Conservation (phyloP, 2,797 vertebrate species). For the Amblyraja radiata region DNA sequence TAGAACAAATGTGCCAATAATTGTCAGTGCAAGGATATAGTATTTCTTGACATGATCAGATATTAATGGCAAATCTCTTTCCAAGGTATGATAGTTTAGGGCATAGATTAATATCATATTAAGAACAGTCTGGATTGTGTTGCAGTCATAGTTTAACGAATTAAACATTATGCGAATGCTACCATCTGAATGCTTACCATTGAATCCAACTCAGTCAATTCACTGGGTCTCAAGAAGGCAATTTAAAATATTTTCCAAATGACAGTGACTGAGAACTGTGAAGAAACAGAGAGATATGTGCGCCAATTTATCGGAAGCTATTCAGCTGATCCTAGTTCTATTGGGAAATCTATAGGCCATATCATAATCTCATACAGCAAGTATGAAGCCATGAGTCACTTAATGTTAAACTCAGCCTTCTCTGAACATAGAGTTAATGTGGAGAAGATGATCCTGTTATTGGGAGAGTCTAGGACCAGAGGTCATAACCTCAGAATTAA, state of each 20-base stretch:
- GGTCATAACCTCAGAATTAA: no score
- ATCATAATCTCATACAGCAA: no score
- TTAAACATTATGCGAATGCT: not conserved
- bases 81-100: not conserved
- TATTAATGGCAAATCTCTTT: not conserved
- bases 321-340: no score
- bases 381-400: no score
- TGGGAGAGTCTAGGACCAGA: no score
- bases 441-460: no score
- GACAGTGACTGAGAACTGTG: not conserved
- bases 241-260: not conserved
- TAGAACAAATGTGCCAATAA: not conserved
- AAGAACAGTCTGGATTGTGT: not conserved
- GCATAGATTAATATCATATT: not conserved
- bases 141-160: not conserved
- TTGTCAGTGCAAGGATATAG: not conserved
- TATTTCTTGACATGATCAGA: not conserved
- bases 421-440: no score
- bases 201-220: not conserved
- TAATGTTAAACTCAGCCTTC: no score
- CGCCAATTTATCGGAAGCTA: no score
- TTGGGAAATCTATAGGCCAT: no score
- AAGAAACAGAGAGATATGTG: not conserved
- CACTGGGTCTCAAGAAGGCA: not conserved
- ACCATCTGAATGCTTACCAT: not conserved